phyloP scores from a whole-genome alignment of 2,888 invertebrate genomes.

The Megalurothrips usitatus region DNA sequence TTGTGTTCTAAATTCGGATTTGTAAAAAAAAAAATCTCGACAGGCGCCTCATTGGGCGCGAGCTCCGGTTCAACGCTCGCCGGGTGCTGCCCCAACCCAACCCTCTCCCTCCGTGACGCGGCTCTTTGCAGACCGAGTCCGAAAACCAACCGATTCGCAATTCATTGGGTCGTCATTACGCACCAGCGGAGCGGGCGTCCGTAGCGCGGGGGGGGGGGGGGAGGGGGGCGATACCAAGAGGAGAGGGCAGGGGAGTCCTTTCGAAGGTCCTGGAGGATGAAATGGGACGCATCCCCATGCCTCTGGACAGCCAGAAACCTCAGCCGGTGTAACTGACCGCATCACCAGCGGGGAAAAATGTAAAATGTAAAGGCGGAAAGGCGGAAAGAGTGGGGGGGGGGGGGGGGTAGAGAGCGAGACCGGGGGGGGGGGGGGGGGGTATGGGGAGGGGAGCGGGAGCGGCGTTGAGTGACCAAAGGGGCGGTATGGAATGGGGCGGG shows the following conservation, averaged over 20 bases:
- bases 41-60: too few relatives aligned
- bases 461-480: background rate
- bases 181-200: background rate
- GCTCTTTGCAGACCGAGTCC: background rate
- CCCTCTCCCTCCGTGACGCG: background rate
- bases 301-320: too few relatives aligned
- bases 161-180: background rate
- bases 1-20: too few relatives aligned
- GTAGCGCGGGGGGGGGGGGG: background rate
- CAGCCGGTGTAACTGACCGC: too few relatives aligned
- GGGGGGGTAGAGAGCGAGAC: background rate
- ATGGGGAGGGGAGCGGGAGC: background rate
- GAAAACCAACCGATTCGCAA: background rate
- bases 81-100: background rate
- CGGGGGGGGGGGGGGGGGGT: background rate
- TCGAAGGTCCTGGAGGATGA: too few relatives aligned
- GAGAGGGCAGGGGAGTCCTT: too few relatives aligned
- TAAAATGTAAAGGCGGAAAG: background rate
- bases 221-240: background rate
- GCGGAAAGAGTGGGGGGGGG: background rate
- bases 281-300: too few relatives aligned
- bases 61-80: background rate
- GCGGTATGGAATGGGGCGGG: background rate
- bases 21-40: too few relatives aligned
- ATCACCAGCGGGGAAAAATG: too few relatives aligned